Conservation (phyloP, 2,113 vertebrate genomes). For the Neodon shergylaensis region DNA sequence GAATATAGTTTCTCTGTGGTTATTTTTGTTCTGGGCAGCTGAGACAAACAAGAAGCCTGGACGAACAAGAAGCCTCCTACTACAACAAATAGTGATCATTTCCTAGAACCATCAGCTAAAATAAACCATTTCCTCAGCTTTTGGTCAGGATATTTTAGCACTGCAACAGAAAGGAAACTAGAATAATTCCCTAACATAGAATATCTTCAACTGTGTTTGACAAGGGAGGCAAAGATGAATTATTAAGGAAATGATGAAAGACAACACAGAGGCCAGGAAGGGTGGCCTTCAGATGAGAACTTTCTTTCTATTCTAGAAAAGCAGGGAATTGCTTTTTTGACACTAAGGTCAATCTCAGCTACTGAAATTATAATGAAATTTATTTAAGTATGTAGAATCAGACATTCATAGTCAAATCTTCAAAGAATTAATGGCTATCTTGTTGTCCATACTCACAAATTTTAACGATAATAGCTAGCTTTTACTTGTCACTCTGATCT, state of each 20-base stretch:
- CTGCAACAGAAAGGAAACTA: neutral
- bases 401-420: neutral
- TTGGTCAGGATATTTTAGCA: neutral
- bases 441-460: slow-evolving; percentile 1
- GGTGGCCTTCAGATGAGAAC: neutral
- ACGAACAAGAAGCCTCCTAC: too few species aligned
- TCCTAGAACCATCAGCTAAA: neutral
- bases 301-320: slow-evolving; percentile 45
- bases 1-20: too few species aligned
- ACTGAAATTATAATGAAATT: slow-evolving; percentile 52
- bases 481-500: slow-evolving; percentile 9
- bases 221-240: neutral
- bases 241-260: slow-evolving; percentile 45
- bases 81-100: neutral
- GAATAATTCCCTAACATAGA: neutral
- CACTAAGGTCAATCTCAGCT: slow-evolving; percentile 5
- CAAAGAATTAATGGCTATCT: slow-evolving; percentile 1
- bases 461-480: neutral
- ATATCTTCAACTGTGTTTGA: neutral
- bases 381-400: slow-evolving; percentile 35
- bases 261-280: neutral
- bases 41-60: too few species aligned
- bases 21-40: too few species aligned
- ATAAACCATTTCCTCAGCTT: neutral
- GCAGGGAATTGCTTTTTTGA: neutral